These are phyloP conservation scores for Rhabdornis inornatus DNA, from an alignment of 2,113 vertebrate species.

Conservation along the genomic window DNA sequence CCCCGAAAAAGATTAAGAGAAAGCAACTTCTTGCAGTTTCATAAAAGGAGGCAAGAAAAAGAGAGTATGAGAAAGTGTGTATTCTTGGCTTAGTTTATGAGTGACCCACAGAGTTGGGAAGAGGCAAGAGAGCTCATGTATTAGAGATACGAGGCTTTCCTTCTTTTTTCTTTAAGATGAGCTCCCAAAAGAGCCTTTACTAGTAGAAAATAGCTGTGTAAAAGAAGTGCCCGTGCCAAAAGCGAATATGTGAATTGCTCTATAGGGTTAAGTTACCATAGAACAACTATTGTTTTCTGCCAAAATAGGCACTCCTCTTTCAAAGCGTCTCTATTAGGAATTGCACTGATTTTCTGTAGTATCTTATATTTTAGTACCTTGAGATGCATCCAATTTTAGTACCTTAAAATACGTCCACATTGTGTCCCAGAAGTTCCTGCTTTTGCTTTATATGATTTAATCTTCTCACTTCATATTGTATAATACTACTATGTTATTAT, in stretches of 20 bases:
- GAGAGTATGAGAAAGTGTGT: background rate
- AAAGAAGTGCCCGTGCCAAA: background rate
- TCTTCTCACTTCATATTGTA: background rate
- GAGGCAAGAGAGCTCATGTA: background rate
- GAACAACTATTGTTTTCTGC: background rate
- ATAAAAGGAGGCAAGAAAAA: background rate
- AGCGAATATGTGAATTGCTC: background rate
- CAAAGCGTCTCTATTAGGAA: background rate
- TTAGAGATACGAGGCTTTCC: background rate
- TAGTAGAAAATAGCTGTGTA: background rate
- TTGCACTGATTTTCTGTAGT: background rate
- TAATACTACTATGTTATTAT: background rate
- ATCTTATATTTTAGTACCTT: background rate
- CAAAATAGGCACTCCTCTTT: fast-evolving
- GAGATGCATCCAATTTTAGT: background rate
- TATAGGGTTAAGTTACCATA: background rate
- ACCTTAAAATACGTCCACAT: background rate
- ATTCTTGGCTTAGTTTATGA: background rate
- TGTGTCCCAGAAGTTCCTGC: background rate
- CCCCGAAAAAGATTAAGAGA: background rate
- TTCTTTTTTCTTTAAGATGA: background rate
- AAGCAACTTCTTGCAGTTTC: background rate
- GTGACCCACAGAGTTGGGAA: background rate
- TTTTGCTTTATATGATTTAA: background rate
- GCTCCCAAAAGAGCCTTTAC: background rate